A percentile compares a stretch with the other conserved stretches of the same genome.
phyloP scores from a whole-genome alignment of 2,888 invertebrate genomes.

The Thecophora atra region DNA sequence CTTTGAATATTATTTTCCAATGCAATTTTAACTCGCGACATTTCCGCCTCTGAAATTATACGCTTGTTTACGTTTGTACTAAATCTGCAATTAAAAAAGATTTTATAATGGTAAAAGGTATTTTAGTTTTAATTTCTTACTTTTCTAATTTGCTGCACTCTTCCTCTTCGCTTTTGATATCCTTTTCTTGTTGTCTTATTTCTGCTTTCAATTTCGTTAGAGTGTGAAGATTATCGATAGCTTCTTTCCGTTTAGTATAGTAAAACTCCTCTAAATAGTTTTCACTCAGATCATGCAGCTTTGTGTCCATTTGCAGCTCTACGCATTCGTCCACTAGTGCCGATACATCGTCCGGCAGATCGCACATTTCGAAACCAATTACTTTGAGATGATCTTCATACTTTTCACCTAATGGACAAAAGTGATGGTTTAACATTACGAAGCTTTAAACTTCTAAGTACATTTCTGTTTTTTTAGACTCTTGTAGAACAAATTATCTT shows the following conservation, averaged over 20 bases:
- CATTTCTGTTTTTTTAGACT: too few relatives aligned
- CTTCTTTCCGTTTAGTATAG: conserved; percentile 51
- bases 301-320: conserved; percentile 51
- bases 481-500: not conserved
- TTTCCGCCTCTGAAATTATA: conserved; percentile 49
- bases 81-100: conserved; percentile 52
- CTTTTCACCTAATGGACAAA: conserved; percentile 51
- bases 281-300: conserved; percentile 52
- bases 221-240: conserved; percentile 49
- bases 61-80: conserved; percentile 49
- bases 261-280: conserved; percentile 56
- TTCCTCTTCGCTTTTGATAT: conserved; percentile 48
- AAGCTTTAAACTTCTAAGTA: not conserved
- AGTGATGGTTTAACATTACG: not conserved
- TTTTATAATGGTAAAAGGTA: too few relatives aligned
- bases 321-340: conserved; percentile 54
- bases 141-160: conserved; percentile 53
- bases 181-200: conserved; percentile 48
- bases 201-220: conserved; percentile 48
- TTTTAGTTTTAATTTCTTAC: conserved; percentile 46
- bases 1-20: conserved; percentile 51
- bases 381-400: conserved; percentile 56
- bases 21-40: conserved; percentile 48
- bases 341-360: conserved; percentile 55
- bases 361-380: conserved; percentile 55